Base-by-base conservation (phyloP, 1,140 invertebrate genomes). In the Patella vulgata region DNA sequence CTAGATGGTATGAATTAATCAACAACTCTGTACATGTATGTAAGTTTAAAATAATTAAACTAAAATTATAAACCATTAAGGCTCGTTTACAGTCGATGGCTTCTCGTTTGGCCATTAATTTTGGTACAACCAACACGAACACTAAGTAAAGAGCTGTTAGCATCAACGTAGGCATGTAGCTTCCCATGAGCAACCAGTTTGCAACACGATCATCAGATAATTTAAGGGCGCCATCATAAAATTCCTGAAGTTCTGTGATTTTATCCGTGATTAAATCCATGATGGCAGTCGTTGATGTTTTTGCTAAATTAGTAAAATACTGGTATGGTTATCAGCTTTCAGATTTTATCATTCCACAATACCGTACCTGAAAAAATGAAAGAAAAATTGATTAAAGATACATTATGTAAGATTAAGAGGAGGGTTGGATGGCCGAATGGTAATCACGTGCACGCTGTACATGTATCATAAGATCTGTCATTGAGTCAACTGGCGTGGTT, bases 101-200 rank as follows among this genome's bases (percentile, higher is more conserved):
- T 83, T 90, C 89, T 51, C 91, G 86, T 64, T 92, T 90, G 75
- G 87, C 88, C 94, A 96, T 96, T 12, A 93, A 65, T 78, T 89
- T 91, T 23, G 93, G 93, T 11, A 93, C 93, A 12, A 74, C 55
- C 39, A 44, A 91, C 11, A 95, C 92, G 63, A 94, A 89, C 52
- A 91, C 84, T 31, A 96, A 85, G 80, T 97, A 97, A 19, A 91
- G 60, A 84, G 95, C 96, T 67, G 88, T 90, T 44, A 96, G 67
- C 21, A 86, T 84, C 28, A 96, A 78, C 3, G 95, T 97, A 19
- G 95, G 95, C 71, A 92, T 87, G n/a, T 94, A 94, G 62, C 92
- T 92, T 54, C 89, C 90, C 91, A 96, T 94, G 86, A 98, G 89
- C n/a, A 90, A 85, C 93, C 94, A 97, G 73, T 91, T 89, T 60